Percentiles rank a stretch among this genome's conserved stretches.
phyloP scores from a whole-genome alignment of 2,113 vertebrate genomes.

The Zeus faber region DNA sequence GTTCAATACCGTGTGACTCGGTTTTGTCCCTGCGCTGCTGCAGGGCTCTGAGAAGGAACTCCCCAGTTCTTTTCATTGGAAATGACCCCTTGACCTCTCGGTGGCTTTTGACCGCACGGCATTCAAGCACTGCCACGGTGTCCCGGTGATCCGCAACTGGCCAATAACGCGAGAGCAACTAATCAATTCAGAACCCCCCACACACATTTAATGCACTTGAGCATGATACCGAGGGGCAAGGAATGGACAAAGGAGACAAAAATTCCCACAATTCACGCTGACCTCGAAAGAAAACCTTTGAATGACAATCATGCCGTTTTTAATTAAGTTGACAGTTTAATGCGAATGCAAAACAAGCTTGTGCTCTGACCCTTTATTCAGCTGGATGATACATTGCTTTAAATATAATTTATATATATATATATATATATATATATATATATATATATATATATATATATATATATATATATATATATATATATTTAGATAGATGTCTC shows the following conservation, averaged over 20 bases:
- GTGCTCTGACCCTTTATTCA: no score
- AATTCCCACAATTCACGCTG: conserved; percentile 50
- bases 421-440: no score
- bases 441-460: no score
- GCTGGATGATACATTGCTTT: no score
- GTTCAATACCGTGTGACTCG: conserved; percentile 54
- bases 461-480: no score
- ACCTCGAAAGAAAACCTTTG: conserved; percentile 20
- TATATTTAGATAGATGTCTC: no score
- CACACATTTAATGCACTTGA: conserved; percentile 46
- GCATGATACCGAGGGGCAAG: conserved; percentile 27
- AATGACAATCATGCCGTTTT: not conserved
- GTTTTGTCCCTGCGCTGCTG: conserved; percentile 50
- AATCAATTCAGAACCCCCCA: conserved; percentile 59
- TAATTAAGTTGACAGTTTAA: conserved; percentile 11
- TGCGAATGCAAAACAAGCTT: not conserved
- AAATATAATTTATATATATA: no score
- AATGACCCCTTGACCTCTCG: conserved; percentile 69
- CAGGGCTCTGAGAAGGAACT: conserved; percentile 58
- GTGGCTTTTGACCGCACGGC: conserved; percentile 72
- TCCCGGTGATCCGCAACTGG: conserved; percentile 46
- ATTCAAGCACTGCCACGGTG: conserved; percentile 54
- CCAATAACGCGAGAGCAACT: conserved; percentile 55
- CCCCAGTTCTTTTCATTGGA: conserved; percentile 65
- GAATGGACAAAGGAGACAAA: conserved; percentile 51